These are phyloP conservation scores for Temnothorax longispinosus DNA, from an alignment of 1,140 invertebrate species.

Conservation along the genomic window DNA sequence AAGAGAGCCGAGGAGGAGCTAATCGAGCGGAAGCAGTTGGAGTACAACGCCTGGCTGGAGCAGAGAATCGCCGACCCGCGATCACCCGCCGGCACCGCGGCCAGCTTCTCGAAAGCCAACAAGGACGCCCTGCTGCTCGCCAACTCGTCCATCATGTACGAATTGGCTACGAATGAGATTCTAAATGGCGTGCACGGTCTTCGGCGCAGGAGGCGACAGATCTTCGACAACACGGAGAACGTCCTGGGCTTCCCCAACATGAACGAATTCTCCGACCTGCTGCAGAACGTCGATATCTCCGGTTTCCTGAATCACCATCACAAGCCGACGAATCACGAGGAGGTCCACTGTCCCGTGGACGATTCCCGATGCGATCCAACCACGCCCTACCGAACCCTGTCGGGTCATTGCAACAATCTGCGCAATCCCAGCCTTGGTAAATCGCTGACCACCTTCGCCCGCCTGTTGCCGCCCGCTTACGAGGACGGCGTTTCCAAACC, in stretches of 20 bases:
- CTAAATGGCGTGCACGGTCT: conserved; percentile 89
- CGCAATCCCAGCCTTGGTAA: conserved; percentile 94
- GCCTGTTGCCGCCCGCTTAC: conserved; percentile 94
- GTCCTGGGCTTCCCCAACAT: conserved; percentile 87
- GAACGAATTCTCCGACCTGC: conserved; percentile 89
- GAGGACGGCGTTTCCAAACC: conserved; percentile 96
- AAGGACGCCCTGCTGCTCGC: conserved; percentile 92
- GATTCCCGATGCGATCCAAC: conserved; percentile 91
- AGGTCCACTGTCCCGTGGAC: conserved; percentile 86
- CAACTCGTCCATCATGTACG: conserved; percentile 95
- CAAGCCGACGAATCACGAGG: conserved; percentile 87
- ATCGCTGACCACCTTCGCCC: conserved; percentile 93
- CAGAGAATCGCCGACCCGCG: conserved; percentile 91
- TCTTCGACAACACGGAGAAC: conserved; percentile 89
- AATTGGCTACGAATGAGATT: conserved; percentile 94
- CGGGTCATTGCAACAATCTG: conserved; percentile 97
- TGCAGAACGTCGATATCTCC: conserved; percentile 91
- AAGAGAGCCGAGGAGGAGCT: conserved; percentile 91
- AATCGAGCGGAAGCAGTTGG: conserved; percentile 89
- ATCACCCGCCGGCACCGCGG: conserved; percentile 93
- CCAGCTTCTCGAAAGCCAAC: conserved; percentile 95
- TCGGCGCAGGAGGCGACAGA: conserved; percentile 89
- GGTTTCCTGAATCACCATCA: conserved; percentile 85
- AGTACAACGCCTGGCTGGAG: conserved; percentile 91
- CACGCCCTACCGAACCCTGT: conserved; percentile 92